Evolutionary conservation across 1,140 invertebrate species (phyloP), one percentile per base, ranked within the genome.

Genomic region (Hyles euphorbiae): DNA sequence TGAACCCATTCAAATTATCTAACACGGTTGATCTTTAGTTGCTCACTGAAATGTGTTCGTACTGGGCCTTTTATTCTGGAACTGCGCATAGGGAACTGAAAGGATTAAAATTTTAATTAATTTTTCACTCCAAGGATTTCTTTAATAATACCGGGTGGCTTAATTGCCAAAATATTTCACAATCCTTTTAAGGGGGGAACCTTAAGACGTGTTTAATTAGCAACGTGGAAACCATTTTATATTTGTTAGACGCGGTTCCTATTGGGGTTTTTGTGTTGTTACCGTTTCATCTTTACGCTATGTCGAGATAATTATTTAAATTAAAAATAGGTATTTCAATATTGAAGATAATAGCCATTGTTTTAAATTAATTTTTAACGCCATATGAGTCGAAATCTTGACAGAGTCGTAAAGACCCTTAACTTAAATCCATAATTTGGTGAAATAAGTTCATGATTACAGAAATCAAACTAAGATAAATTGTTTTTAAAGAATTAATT

Each of bases 71-170:
- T 83, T 77, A 79, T 79, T 76, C 75, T 70, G 61, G 57, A 45
- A 68, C 70, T 74, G 56, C 69, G 65, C 70, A 66, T 63, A 76
- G 77, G 72, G 74, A 72, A 66, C 60, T 67, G 67, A 72, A 76
- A 72, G 73, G 78, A 68, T 82, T 81, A 79, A 40, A 82, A 86
- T 75, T 83, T 84, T 84, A 84, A 87, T 87, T 84, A 87, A 87
- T 87, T 87, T 87, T 82, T 84, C 80, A 86, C 78, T 83, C 70
- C 67, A 76, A 61, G 59, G 77, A 80, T 65, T 81, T 77, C 76
- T 78, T 78, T 79, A 75, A 76, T 74, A 78, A 80, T 68, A 75
- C 66, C 61, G 52, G 61, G 60, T 53, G 70, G 62, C 70, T 75
- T 77, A 77, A 80, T 81, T 83, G 76, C 74, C 73, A 70, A 78